These are phyloP conservation scores for Brachionus sp. DNA, from an alignment of 1,140 invertebrate species.

Conservation along the genomic window DNA sequence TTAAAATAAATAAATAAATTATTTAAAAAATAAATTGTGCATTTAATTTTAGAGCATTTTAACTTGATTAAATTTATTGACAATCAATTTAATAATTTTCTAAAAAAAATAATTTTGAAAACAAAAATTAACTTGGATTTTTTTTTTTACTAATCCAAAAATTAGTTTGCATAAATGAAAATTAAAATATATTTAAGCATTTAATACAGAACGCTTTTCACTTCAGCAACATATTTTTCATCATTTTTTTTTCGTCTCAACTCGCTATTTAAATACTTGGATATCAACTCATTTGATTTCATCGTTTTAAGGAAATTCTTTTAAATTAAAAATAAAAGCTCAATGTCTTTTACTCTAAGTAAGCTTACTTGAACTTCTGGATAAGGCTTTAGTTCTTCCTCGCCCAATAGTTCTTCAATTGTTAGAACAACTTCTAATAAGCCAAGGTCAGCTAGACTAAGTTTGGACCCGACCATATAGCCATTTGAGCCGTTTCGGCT, in stretches of 20 bases:
- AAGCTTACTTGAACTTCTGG: slow-evolving; percentile 40
- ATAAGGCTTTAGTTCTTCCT: slow-evolving; percentile 14
- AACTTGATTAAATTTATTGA: too few species aligned
- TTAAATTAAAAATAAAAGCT: background rate
- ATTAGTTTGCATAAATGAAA: background rate
- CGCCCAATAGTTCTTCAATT: slow-evolving; percentile 31
- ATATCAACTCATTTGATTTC: slow-evolving; percentile 12
- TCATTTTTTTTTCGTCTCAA: slow-evolving; percentile 11
- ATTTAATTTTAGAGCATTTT: too few species aligned
- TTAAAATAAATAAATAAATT: too few species aligned
- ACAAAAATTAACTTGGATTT: background rate
- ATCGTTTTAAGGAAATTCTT: slow-evolving; percentile 34
- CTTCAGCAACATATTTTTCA: slow-evolving; percentile 41
- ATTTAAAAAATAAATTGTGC: too few species aligned
- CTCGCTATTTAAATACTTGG: slow-evolving; percentile 3
- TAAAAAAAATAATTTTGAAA: too few species aligned
- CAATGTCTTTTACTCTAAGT: background rate
- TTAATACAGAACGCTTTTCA: slow-evolving; percentile 15
- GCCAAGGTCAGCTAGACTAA: slow-evolving; percentile 36
- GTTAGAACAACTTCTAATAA: slow-evolving; percentile 35
- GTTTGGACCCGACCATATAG: slow-evolving; percentile 2
- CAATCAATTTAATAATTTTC: too few species aligned
- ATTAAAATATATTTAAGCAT: background rate
- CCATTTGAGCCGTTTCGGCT: slow-evolving; percentile 32
- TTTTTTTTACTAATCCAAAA: background rate